These are phyloP conservation scores for Merodon equestris DNA, from an alignment of 2,888 invertebrate species.

Conservation along the genomic window DNA sequence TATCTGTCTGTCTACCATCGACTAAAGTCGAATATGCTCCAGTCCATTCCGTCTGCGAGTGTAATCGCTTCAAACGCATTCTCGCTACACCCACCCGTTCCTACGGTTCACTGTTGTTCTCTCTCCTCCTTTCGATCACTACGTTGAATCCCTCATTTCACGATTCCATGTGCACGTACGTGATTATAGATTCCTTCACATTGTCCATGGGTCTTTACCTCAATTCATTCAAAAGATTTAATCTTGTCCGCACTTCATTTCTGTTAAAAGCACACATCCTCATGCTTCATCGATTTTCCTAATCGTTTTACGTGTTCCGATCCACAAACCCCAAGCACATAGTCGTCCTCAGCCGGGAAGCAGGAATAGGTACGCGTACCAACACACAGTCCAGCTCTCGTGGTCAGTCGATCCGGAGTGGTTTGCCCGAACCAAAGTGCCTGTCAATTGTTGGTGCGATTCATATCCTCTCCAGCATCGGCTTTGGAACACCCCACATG, in stretches of 20 bases:
- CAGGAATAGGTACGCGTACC: conserved; percentile 13
- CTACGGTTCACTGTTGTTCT: not conserved
- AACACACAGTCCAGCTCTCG: conserved; percentile 1
- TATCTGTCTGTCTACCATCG: conserved; percentile 19
- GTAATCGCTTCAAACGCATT: conserved; percentile 33
- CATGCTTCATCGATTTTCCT: conserved; percentile 68
- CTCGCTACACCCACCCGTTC: not conserved
- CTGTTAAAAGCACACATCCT: conserved; percentile 69
- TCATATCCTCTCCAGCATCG: conserved; percentile 12
- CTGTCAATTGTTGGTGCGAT: conserved; percentile 61
- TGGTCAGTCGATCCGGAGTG: no score
- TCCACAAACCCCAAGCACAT: conserved; percentile 23
- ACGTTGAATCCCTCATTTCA: no score
- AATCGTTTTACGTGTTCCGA: conserved; percentile 69
- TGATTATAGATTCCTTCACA: conserved; percentile 66
- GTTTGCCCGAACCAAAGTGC: conserved; percentile 56
- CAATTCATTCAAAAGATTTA: conserved; percentile 71
- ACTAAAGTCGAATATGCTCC: conserved; percentile 30
- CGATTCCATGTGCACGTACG: conserved; percentile 50
- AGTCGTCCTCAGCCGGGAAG: conserved; percentile 13
- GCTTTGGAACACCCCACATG: conserved; percentile 30
- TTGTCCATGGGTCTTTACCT: conserved; percentile 67
- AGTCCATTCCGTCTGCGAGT: conserved; percentile 46
- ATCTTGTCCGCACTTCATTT: conserved; percentile 74
- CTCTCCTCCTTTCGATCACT: conserved; percentile 15